phyloP scores from a whole-genome alignment of 53 echinoderm and acorn worm genomes.

The Echinarachnius parma region DNA sequence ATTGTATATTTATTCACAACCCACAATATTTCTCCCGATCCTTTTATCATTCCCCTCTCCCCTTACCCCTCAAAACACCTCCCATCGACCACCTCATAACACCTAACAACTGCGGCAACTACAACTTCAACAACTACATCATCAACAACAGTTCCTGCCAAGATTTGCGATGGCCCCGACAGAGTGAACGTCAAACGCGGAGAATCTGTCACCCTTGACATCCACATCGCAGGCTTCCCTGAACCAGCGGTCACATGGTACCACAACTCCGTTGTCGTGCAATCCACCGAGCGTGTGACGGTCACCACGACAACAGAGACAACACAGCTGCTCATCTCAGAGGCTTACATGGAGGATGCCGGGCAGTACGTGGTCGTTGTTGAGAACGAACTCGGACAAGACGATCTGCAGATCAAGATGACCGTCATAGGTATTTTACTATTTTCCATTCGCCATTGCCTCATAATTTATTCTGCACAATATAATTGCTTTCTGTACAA shows the following conservation, averaged over 20 bases:
- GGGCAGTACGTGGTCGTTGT: slow-evolving; percentile 83
- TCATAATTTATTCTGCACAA: too few species aligned
- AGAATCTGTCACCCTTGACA: slow-evolving; percentile 64
- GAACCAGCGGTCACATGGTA: slow-evolving; percentile 81
- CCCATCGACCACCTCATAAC: not conserved
- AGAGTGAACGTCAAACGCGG: slow-evolving; percentile 74
- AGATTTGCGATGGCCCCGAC: slow-evolving; percentile 81
- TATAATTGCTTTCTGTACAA: too few species aligned
- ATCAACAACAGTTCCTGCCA: slow-evolving; percentile 85
- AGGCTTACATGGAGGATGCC: slow-evolving; percentile 72
- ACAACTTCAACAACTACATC: too few species aligned
- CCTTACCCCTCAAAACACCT: not conserved
- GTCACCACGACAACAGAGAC: slow-evolving; percentile 61
- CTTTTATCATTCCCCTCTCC: slow-evolving; percentile 5
- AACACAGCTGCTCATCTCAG: slow-evolving; percentile 67
- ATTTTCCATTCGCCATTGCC: too few species aligned
- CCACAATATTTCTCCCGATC: slow-evolving; percentile 33
- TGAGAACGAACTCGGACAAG: slow-evolving; percentile 73
- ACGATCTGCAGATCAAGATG: slow-evolving; percentile 72
- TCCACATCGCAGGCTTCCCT: slow-evolving; percentile 75
- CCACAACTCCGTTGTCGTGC: slow-evolving; percentile 64
- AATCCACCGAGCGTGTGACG: slow-evolving; percentile 74
- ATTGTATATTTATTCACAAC: too few species aligned
- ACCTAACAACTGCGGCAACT: not conserved
- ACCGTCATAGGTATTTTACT: slow-evolving; percentile 66